A percentile compares a stretch with the other conserved stretches of the same genome.
These are phyloP conservation scores for Ciconia stormi DNA, from an alignment of 2,113 vertebrate genomes.

Conservation along the genomic window DNA sequence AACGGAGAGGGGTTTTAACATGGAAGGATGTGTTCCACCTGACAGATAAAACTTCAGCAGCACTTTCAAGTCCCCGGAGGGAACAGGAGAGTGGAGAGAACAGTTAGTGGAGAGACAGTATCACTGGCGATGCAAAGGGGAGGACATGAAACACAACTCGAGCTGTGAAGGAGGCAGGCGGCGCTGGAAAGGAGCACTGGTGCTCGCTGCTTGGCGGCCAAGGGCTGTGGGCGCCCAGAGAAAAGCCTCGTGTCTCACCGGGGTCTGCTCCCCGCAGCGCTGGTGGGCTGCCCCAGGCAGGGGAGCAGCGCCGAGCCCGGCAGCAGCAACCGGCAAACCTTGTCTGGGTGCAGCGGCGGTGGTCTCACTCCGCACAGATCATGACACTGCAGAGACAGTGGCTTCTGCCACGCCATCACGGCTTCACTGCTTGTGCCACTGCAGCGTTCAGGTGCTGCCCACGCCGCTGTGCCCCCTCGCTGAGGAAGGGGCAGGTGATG, in stretches of 20 bases:
- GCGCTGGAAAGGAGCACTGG: neutral
- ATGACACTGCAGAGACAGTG: fast-evolving
- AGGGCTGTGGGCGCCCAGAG: neutral
- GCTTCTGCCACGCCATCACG: neutral
- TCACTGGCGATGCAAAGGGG: neutral
- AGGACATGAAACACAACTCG: fast-evolving
- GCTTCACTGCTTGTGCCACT: neutral
- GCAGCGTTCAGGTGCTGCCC: fast-evolving
- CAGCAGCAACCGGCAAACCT: fast-evolving
- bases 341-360: fast-evolving
- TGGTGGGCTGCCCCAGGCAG: neutral
- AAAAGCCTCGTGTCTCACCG: neutral
- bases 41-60: neutral
- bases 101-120: neutral
- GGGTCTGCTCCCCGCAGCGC: no score
- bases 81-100: neutral
- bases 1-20: fast-evolving
- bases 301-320: neutral
- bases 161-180: neutral
- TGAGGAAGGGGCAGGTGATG: neutral
- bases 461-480: neutral
- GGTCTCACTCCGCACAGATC: fast-evolving
- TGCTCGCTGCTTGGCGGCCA: neutral
- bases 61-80: neutral
- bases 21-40: neutral